Evolutionary conservation across 2,113 vertebrate genomes (phyloP).

Genomic region (Microtus ochrogaster): DNA sequence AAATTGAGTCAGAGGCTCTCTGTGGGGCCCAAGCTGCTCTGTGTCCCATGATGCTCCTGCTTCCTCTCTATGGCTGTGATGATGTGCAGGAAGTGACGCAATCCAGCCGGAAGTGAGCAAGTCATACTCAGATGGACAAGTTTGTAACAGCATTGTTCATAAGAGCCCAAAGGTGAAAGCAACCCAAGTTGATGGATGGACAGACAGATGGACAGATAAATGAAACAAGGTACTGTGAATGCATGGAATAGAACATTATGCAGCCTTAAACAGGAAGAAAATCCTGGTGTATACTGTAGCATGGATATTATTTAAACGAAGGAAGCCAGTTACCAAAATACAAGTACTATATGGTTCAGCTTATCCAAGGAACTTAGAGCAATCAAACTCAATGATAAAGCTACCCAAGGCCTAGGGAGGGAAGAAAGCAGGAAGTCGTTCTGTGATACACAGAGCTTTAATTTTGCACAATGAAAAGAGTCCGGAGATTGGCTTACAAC

Average conservation of each 20-base stretch:
- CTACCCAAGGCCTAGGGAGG: not conserved
- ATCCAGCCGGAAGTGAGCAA: not conserved
- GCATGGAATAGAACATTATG: not conserved
- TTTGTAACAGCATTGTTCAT: not conserved
- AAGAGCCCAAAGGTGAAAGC: not conserved
- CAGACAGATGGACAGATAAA: not conserved
- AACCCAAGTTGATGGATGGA: not conserved
- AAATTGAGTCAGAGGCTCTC: not conserved
- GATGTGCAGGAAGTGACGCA: too few relatives aligned
- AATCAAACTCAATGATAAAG: not conserved
- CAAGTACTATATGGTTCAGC: not conserved
- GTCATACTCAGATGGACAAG: not conserved
- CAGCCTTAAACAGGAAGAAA: not conserved
- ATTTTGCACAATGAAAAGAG: not conserved
- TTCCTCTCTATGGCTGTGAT: too few relatives aligned
- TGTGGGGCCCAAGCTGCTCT: not conserved
- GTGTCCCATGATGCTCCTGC: not conserved
- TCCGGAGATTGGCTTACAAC: not conserved
- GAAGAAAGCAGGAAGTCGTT: not conserved
- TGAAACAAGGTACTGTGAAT: not conserved
- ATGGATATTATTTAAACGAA: not conserved
- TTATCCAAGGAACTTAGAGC: not conserved
- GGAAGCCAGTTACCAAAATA: not conserved
- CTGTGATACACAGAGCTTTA: not conserved
- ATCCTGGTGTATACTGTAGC: not conserved